A percentile compares a stretch with the other conserved stretches of the same genome.
phyloP scores from a whole-genome alignment of 2,888 invertebrate genomes.

The Diaperis boleti region DNA sequence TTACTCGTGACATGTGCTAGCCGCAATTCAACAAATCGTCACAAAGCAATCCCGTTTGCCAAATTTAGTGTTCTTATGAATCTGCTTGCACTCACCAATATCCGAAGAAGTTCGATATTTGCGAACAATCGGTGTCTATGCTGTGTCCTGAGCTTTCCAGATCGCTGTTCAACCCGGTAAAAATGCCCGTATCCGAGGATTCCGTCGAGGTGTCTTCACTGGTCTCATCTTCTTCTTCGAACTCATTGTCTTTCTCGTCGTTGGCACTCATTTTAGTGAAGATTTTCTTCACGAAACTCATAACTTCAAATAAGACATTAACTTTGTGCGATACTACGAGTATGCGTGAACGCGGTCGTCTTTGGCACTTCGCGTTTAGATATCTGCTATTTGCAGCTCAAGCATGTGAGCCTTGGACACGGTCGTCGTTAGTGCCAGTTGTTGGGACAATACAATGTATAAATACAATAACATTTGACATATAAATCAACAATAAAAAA shows the following conservation, averaged over 20 bases:
- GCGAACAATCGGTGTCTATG: constrained; percentile 63
- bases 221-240: constrained; percentile 57
- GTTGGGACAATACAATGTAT: constrained; percentile 39
- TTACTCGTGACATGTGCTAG: too few relatives aligned
- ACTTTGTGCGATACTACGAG: constrained; percentile 14
- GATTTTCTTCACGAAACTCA: constrained; percentile 65
- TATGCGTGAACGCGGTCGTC: constrained; percentile 42
- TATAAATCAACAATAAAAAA: constrained; percentile 41
- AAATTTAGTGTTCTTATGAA: not conserved
- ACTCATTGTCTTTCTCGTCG: constrained; percentile 53
- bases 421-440: constrained; percentile 47
- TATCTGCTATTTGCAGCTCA: constrained; percentile 59
- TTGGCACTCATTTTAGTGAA: constrained; percentile 60
- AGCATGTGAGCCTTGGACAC: constrained; percentile 57
- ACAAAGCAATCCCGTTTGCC: not conserved
- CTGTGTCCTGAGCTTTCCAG: constrained; percentile 54
- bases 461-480: constrained; percentile 46
- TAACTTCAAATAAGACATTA: constrained; percentile 41
- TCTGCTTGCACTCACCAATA: constrained; percentile 62
- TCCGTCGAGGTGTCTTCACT: constrained; percentile 59
- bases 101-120: constrained; percentile 65
- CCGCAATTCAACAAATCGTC: not conserved
- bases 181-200: constrained; percentile 63
- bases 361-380: constrained; percentile 54
- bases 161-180: constrained; percentile 60